Evolutionary conservation across 2,113 vertebrate species (phyloP).

Genomic region (Callipepla squamata): DNA sequence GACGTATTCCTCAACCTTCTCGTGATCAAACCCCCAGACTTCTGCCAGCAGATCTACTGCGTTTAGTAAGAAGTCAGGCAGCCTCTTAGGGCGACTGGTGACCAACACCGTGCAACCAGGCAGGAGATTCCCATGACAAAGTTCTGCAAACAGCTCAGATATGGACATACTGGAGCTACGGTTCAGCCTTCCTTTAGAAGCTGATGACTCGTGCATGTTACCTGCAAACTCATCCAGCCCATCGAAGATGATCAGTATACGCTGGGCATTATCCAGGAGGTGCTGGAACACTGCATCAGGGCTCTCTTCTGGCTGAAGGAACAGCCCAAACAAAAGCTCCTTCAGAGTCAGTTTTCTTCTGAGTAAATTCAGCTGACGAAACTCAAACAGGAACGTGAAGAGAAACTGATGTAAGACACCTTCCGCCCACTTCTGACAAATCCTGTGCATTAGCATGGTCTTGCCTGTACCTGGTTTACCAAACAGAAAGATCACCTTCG

Average conservation of each 20-base stretch:
- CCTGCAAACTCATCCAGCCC: slow-evolving; percentile 88
- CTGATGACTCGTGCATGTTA: background rate
- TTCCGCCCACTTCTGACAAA: slow-evolving; percentile 84
- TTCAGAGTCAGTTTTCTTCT: slow-evolving; percentile 77
- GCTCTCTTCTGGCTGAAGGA: slow-evolving; percentile 71
- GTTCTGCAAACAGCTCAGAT: slow-evolving; percentile 80
- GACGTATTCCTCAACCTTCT: slow-evolving; percentile 80
- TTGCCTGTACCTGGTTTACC: slow-evolving; percentile 90
- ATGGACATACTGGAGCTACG: slow-evolving; percentile 52
- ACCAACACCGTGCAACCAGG: slow-evolving; percentile 86
- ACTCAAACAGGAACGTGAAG: slow-evolving; percentile 89
- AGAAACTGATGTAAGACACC: slow-evolving; percentile 79
- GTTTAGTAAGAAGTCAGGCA: slow-evolving; percentile 71
- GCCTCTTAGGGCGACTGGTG: slow-evolving; percentile 83
- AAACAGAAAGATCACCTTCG: slow-evolving; percentile 78
- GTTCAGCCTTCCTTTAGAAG: background rate
- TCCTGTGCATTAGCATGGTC: slow-evolving; percentile 80
- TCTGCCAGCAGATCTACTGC: slow-evolving; percentile 74
- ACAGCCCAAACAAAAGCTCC: slow-evolving; percentile 86
- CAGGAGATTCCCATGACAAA: slow-evolving; percentile 84
- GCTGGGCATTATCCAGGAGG: slow-evolving; percentile 79
- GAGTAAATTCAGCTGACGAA: slow-evolving; percentile 87
- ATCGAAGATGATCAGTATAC: slow-evolving; percentile 87
- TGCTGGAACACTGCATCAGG: slow-evolving; percentile 76
- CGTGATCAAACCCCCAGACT: slow-evolving; percentile 82